Conservation (phyloP, 1,140 invertebrate species). For the Euura saliciscinereae region DNA sequence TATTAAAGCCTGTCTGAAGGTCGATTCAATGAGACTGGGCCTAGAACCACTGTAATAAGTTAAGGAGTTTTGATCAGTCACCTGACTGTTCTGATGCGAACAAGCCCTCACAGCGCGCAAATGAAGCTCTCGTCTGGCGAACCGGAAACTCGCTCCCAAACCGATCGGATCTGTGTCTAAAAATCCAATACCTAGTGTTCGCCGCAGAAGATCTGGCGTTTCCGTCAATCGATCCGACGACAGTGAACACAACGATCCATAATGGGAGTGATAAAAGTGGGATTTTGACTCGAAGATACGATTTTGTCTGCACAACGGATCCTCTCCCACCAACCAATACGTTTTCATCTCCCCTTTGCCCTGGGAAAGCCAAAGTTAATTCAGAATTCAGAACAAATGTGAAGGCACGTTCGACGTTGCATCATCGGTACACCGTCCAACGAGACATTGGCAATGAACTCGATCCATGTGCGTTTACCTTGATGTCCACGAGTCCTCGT, state of each 20-base stretch:
- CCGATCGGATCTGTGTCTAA: conserved; percentile 22
- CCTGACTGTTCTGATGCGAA: conserved; percentile 31
- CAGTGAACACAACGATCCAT: conserved; percentile 16
- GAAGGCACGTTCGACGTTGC: no score
- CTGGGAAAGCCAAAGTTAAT: conserved; percentile 49
- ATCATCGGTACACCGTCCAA: no score
- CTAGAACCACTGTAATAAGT: no score
- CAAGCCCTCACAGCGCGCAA: conserved; percentile 33
- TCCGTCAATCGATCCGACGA: conserved; percentile 30
- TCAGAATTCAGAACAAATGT: conserved; percentile 9
- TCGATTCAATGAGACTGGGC: neutral
- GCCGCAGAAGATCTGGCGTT: conserved; percentile 39
- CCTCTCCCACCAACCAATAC: conserved; percentile 76
- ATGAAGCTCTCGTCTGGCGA: conserved; percentile 31
- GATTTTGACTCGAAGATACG: conserved; percentile 22
- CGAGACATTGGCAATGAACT: no score
- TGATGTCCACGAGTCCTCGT: conserved; percentile 70
- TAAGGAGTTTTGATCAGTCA: neutral
- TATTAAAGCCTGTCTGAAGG: conserved; percentile 10
- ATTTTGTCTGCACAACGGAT: conserved; percentile 41
- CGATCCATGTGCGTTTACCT: neutral
- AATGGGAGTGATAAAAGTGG: conserved; percentile 19
- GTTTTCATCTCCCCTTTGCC: conserved; percentile 78
- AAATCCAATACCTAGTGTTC: conserved; percentile 31
- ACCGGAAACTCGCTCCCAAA: neutral